Evolutionary conservation across 2,113 vertebrate species (phyloP).

Genomic region (Urocynchramus pylzowi): DNA sequence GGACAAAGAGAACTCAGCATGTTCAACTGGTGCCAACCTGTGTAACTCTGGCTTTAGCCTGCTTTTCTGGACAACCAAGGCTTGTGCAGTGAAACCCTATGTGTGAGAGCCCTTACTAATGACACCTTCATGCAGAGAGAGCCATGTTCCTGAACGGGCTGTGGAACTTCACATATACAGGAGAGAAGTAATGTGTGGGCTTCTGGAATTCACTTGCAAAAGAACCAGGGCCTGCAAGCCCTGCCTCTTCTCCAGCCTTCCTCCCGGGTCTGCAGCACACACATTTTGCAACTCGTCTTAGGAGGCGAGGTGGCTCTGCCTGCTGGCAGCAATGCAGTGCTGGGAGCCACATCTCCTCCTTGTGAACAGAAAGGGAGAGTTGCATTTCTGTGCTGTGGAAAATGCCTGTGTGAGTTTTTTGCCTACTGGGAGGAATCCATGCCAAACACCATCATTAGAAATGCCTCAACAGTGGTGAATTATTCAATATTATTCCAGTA

Average conservation of each 20-base stretch:
- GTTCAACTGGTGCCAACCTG: background rate
- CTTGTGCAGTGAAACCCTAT: background rate
- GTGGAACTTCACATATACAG: background rate
- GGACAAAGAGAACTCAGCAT: background rate
- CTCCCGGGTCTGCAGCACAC: background rate
- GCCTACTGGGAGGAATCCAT: background rate
- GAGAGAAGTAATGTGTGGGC: background rate
- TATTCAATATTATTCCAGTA: background rate
- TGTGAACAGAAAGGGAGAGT: background rate
- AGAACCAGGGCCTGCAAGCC: background rate
- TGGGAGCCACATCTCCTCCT: background rate
- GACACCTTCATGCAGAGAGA: background rate
- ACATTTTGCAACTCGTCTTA: accelerated
- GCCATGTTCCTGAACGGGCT: background rate
- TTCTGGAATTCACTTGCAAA: background rate
- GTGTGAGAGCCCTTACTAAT: background rate
- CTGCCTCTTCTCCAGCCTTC: background rate
- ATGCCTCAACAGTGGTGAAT: background rate
- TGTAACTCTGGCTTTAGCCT: background rate
- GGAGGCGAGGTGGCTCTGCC: accelerated
- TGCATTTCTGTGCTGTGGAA: background rate
- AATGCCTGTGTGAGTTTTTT: background rate
- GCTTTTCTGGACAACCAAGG: background rate
- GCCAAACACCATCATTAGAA: background rate
- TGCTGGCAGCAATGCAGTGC: background rate